Percentiles rank a stretch among this genome's conserved stretches.
These are phyloP conservation scores for Metopolophium dirhodum DNA, from an alignment of 1,140 invertebrate species.

Conservation along the genomic window DNA sequence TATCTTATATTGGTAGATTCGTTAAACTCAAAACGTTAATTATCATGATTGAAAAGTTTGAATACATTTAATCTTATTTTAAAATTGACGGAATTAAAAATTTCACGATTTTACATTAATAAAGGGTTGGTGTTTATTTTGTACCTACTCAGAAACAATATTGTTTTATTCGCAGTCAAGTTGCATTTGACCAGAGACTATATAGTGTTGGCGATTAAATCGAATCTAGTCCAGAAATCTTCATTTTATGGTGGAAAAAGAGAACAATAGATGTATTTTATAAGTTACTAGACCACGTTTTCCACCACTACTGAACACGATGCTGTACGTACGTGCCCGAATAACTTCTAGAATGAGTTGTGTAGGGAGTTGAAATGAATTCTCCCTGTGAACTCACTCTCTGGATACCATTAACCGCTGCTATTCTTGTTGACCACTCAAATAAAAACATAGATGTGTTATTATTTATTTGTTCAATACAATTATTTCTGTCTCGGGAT, in stretches of 20 bases:
- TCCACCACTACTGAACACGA: not conserved
- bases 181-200: not conserved
- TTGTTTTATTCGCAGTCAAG: not conserved
- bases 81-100: not conserved
- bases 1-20: not conserved
- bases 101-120: not conserved
- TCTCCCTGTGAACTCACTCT: not conserved
- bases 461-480: constrained; percentile 11
- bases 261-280: constrained; percentile 3
- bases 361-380: not conserved
- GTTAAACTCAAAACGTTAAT: too few species aligned
- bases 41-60: too few species aligned
- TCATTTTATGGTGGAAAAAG: not conserved
- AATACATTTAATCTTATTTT: not conserved
- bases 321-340: not conserved
- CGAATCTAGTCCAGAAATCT: constrained; percentile 1
- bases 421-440: not conserved
- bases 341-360: not conserved
- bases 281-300: constrained; percentile 20
- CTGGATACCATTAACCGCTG: not conserved
- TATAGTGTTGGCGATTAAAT: not conserved
- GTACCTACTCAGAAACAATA: not conserved
- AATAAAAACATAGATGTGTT: constrained; percentile 4
- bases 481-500: not conserved
- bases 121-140: not conserved